Base-by-base conservation (phyloP, 2,888 invertebrate species). In the Spatulosminthurus flaviceps region DNA sequence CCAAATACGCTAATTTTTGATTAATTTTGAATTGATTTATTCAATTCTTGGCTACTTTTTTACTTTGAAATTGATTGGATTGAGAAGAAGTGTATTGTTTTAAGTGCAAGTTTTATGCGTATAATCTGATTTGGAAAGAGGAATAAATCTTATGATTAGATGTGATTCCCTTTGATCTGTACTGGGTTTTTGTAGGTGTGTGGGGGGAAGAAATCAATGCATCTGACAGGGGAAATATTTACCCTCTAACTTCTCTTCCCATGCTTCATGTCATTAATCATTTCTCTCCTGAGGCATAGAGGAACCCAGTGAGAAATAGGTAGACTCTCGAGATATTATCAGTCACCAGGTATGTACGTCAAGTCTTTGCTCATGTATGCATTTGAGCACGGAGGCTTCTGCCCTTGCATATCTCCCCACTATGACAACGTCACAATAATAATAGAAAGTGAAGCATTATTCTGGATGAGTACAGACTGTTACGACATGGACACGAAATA, bases 141-240 rank as follows among this genome's bases (percentile, higher is more conserved):
- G 42, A 51, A 77, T 43, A 73, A 77, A 77, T 70, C 70, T 42
- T 41, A 69, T 70, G 69, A 77, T 77, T 43, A 77, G 69, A 77
- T 77, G 24, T 77, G 67, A 77, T 77, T 51, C 70, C 60, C 11
- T 67, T 66, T 41, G 61, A 51, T 42, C 70, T 51, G 51, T 51
- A 19, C 2, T 51, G 51, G 5, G 51, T n/a, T 5, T 51, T 34
- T 78, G 72, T 51, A 19, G 5, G 51, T 51, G 16, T n/a, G 51
- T 51, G 64, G 71, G 72, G 43, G 78, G 60, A 70, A 78, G 71
- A 78, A 78, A 78, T 78, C 78, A 78, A 71, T 78, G 78, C 60
- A 16, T 19, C 34, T 78, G 71, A 78, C 78, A 78, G 29, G 72
- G 29, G 78, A 78, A 78, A 78, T 78, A 78, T 78, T 78, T 78